Percentiles rank a stretch among this genome's conserved stretches.
These are phyloP conservation scores for Drosophila obscura DNA, from an alignment of 1,140 invertebrate genomes.

Conservation along the genomic window DNA sequence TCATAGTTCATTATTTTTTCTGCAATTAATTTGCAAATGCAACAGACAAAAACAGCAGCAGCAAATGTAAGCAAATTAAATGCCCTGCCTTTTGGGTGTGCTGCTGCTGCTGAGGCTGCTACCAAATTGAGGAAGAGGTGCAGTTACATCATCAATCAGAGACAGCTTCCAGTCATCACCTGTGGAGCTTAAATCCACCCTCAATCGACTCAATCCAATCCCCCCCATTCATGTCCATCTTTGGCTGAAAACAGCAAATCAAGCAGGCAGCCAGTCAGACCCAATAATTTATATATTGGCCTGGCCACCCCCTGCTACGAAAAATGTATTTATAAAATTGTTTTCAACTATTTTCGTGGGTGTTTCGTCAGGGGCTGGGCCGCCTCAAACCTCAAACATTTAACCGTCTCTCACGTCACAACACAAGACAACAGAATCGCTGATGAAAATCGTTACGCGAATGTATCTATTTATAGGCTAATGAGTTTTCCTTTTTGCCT, in stretches of 20 bases:
- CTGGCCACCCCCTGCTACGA: constrained; percentile 9
- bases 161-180: constrained; percentile 39
- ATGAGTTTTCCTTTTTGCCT: constrained; percentile 70
- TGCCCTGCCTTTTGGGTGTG: constrained; percentile 47
- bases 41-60: constrained; percentile 23
- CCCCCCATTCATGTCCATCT: constrained; percentile 60
- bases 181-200: constrained; percentile 15
- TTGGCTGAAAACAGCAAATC: constrained; percentile 48
- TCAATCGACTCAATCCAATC: constrained; percentile 2
- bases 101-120: constrained; percentile 21
- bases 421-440: constrained; percentile 36
- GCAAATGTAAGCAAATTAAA: constrained; percentile 40
- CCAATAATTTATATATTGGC: constrained; percentile 45
- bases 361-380: constrained; percentile 64
- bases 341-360: constrained; percentile 51
- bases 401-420: constrained; percentile 29
- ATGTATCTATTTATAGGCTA: constrained; percentile 69
- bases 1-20: neutral
- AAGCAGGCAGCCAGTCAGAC: constrained; percentile 27
- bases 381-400: neutral
- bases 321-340: constrained; percentile 44
- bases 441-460: constrained; percentile 37
- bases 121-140: constrained; percentile 69
- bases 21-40: constrained; percentile 64
- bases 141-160: constrained; percentile 38